Evolutionary conservation across 2,113 vertebrate species (phyloP), one percentile per base, ranked within the genome.

Genomic region (Scophthalmus maximus): DNA sequence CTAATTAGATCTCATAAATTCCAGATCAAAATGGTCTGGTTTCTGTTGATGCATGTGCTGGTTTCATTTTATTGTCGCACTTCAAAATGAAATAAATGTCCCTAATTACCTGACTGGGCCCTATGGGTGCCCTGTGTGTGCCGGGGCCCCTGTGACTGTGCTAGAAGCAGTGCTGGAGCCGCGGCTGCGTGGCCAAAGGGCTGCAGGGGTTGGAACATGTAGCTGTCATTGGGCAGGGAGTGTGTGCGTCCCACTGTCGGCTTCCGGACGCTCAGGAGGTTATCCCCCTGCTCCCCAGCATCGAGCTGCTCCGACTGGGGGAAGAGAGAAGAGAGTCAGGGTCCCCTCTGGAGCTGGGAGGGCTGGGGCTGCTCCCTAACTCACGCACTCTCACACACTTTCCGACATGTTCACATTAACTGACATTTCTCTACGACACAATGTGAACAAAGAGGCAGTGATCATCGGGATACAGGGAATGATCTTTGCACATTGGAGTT

Each of bases 171-270:
- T 47, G 85, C 61, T 25, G 83, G 36, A 89, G 62, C 8, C 1
- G 34, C 40, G 4, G 36, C 50, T 0, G 81, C 12, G 81, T 59
- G 52, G 68, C 76, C 64, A 68, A 66, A 49, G 63, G 79, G 49
- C 81, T 83, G 74, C 11, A 83, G 85, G 0, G 86, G 90, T 76
- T 88, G 93, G 88, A 96, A 97, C 98, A 99, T 99, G 91, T 98
- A 98, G 94, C 97, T 98, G 94, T 98, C 97, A 0, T 98, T 98
- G 49, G 98, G 98, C 73, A 99, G 79, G 9, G 97, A 99, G 91
- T 96, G 97, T 0, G 98, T 96, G 42, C 98, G 95, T 53, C 96
- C 97, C 84, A 99, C 97, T 0, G 89, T 89, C 0, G 95, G 92
- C 89, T 98, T 99, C 61, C 94, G 91, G 66, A 98, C 95, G 0